A percentile compares a stretch with the other conserved stretches of the same genome.
Conservation (phyloP, 1,140 invertebrate species). For the Paralvinella palmiformis region DNA sequence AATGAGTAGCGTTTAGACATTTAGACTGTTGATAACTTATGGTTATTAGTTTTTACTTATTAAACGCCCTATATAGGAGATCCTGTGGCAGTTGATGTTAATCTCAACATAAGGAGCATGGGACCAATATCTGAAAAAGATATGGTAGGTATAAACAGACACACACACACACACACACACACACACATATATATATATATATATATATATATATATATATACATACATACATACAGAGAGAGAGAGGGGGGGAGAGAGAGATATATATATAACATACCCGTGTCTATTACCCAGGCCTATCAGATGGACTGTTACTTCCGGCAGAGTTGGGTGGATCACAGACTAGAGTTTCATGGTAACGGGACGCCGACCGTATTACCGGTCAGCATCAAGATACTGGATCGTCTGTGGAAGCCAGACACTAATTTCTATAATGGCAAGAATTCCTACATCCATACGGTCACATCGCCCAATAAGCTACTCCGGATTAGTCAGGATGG, state of each 20-base stretch:
- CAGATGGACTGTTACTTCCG: conserved; percentile 97
- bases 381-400: conserved; percentile 46
- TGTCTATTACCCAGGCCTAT: too few relatives aligned
- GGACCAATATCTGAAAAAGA: conserved; percentile 91
- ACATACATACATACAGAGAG: too few relatives aligned
- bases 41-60: too few relatives aligned
- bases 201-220: too few relatives aligned
- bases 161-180: too few relatives aligned
- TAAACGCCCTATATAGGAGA: too few relatives aligned
- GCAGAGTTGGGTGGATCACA: conserved; percentile 57
- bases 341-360: conserved; percentile 47
- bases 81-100: conserved; percentile 82
- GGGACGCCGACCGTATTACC: conserved; percentile 41
- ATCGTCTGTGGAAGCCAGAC: conserved; percentile 87
- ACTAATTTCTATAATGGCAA: conserved; percentile 92
- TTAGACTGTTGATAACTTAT: too few relatives aligned
- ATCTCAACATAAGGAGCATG: conserved; percentile 89
- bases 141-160: conserved; percentile 66
- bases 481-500: conserved; percentile 75
- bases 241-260: too few relatives aligned
- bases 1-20: too few relatives aligned
- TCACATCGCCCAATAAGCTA: conserved; percentile 90
- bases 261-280: too few relatives aligned
- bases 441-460: conserved; percentile 87
- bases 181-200: too few relatives aligned